Base-by-base conservation (phyloP, 2,113 vertebrate genomes). In the Neoarius graeffei region DNA sequence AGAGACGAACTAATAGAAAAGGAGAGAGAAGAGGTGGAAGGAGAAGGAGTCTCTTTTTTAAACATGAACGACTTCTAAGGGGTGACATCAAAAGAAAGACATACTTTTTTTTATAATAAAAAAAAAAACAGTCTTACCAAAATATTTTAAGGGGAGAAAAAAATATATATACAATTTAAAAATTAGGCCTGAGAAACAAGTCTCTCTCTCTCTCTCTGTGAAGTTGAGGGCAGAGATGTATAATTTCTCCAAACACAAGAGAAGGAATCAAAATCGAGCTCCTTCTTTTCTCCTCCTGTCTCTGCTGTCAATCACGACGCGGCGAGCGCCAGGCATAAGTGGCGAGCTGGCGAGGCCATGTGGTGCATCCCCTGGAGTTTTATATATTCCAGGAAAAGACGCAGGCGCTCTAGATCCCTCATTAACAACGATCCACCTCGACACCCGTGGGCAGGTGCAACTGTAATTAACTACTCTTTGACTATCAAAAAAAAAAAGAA, bases 381-480 rank as follows among this genome's bases (percentile, higher is more conserved):
- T 92, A 91, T 92, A 91, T 90, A 88, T 88, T 92, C 92, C 89
- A 89, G 91, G 90, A 85, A 90, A 88, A 91, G 94, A 96, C 93
- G 95, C 94, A 94, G 95, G 91, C 94, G 96, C 96, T 95, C 96
- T 96, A 96, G 96, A 94, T 95, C 95, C 92, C 95, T 96, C 96
- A 96, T 97, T 96, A 96, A 96, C 96, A 96, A 94, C 94, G 95
- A 96, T 96, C 96, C 94, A 92, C 95, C 96, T 95, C 96, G 96
- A 96, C 96, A 88, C 97, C 94, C 93, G 96, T 95, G 96, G 97
- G 98, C 98, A 99, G 98, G 98, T 99, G 97, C 97, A 96, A 97
- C 97, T 97, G 97, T 99, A 99, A 99, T 99, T 99, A 99, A 97
- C 98, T 98, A 97, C 99, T 99, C 98, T 99, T 99, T 98, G 97